Base-by-base conservation (phyloP, 2,888 invertebrate species). In the Eudasyphora cyanicolor region DNA sequence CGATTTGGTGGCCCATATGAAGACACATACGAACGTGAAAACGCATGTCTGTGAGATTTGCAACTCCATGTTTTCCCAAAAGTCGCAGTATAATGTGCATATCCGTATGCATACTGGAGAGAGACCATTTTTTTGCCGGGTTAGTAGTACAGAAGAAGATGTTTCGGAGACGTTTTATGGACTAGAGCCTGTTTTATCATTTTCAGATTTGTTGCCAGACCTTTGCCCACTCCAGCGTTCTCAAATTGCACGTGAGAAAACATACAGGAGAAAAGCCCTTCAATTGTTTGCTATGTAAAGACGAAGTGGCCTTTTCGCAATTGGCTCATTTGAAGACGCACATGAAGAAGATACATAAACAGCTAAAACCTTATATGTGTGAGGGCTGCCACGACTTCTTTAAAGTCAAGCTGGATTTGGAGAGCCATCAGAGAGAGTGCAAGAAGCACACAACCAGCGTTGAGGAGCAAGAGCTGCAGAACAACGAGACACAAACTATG, bases 251-350 rank as follows among this genome's bases (percentile, higher is more conserved):
- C 90, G 95, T 96, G 10, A 93, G 97, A 57, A 93, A 96, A 14
- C 97, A 97, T 89, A 97, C 97, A 0, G 97, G 97, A 0, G 97
- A 97, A 90, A 96, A 96, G 87, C 97, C 97, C 0, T 97, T 97
- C 90, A 93, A 93, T 64, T 96, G 95, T 89, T 93, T 94, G 14
- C 92, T 95, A 87, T 96, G 96, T 88, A 90, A 90, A 82, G 93
- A 92, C 60, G 94, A 95, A 45, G 93, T 95, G 45, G 94, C 95
- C 0, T 97, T 97, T 90, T 95, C 96, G 0, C 97, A 97, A 89
- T 91, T 97, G 78, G 96, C 97, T 0, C 97, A 97, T 89, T 94
- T 97, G 91, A 97, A 97, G 91, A 96, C 97, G 83, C 97, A 97
- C 90, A 96, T 97, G 96, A 94, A 94, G 83, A 96, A 96, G 88